These are phyloP conservation scores for Cuniculus paca DNA, from an alignment of 2,797 vertebrate genomes.

Conservation along the genomic window DNA sequence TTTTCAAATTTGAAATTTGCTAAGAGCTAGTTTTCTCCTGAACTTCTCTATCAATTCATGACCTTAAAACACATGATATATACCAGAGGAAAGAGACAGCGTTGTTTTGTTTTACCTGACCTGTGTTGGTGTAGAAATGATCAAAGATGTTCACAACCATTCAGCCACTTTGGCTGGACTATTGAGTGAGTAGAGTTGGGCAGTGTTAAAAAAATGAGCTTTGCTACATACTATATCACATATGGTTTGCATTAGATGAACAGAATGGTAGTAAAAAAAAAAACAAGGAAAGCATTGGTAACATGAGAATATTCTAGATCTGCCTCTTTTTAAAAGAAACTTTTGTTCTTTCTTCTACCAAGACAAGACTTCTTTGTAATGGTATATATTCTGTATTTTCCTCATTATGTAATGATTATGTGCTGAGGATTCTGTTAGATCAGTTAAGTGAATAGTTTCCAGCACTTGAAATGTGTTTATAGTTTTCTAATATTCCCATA, in stretches of 20 bases:
- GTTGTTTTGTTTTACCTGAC: conserved; percentile 46
- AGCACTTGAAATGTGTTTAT: not conserved
- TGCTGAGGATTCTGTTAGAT: not conserved
- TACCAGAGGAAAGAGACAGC: not conserved
- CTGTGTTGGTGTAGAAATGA: not conserved
- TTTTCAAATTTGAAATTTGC: conserved; percentile 36
- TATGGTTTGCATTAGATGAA: conserved; percentile 88
- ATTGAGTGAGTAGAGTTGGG: conserved; percentile 76
- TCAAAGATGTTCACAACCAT: not conserved
- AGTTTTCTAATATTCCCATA: conserved; percentile 8
- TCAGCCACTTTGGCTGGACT: not conserved
- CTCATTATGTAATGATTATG: not conserved
- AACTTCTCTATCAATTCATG: not conserved
- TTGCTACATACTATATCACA: conserved; percentile 79
- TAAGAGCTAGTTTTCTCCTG: not conserved
- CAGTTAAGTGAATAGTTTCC: not conserved
- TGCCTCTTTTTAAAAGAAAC: conserved; percentile 42
- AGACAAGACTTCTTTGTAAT: not conserved
- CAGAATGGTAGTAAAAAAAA: conserved; percentile 16
- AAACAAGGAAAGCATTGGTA: not conserved
- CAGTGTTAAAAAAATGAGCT: conserved; percentile 76
- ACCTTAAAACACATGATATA: not conserved
- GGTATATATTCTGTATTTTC: not conserved
- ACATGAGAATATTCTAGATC: conserved; percentile 46
- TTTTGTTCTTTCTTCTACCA: conserved; percentile 44